A percentile compares a stretch with the other conserved stretches of the same genome.
These are phyloP conservation scores for Fragariocoptes setiger DNA, from an alignment of 1,140 invertebrate genomes.

Conservation along the genomic window DNA sequence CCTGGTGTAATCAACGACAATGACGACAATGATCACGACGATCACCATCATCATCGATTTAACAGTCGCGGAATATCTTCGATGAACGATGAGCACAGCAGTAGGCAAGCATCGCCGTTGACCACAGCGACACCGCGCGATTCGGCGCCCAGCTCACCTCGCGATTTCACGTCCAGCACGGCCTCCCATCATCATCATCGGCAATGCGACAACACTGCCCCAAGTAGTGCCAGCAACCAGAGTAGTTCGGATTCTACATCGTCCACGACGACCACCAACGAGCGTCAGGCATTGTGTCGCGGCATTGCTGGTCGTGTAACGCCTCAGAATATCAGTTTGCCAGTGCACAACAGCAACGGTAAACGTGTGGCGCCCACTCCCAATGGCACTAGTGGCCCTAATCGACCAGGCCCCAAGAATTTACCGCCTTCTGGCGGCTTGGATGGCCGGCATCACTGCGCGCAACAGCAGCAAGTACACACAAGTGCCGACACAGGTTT, in stretches of 20 bases:
- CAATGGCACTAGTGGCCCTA: not conserved
- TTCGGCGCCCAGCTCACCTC: not conserved
- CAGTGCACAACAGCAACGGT: constrained; percentile 1
- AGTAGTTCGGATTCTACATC: constrained; percentile 8
- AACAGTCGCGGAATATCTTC: constrained; percentile 1
- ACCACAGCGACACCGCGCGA: not conserved
- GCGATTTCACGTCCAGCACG: not conserved
- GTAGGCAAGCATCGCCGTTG: not conserved
- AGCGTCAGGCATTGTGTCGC: constrained; percentile 7
- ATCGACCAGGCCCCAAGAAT: not conserved
- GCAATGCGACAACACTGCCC: constrained; percentile 1
- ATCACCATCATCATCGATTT: not conserved
- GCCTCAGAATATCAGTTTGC: constrained; percentile 2
- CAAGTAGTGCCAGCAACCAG: constrained; percentile 2
- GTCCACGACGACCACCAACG: constrained; percentile 9
- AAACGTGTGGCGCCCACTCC: not conserved
- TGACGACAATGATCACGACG: not conserved
- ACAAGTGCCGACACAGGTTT: not conserved
- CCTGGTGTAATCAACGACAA: constrained; percentile 1
- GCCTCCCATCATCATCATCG: not conserved
- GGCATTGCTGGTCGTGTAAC: constrained; percentile 1
- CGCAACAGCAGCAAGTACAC: not conserved
- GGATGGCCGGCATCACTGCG: not conserved
- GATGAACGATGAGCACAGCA: not conserved
- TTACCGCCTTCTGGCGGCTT: not conserved